These are phyloP conservation scores for Folsomia candida DNA, from an alignment of 2,888 invertebrate species.

Conservation along the genomic window DNA sequence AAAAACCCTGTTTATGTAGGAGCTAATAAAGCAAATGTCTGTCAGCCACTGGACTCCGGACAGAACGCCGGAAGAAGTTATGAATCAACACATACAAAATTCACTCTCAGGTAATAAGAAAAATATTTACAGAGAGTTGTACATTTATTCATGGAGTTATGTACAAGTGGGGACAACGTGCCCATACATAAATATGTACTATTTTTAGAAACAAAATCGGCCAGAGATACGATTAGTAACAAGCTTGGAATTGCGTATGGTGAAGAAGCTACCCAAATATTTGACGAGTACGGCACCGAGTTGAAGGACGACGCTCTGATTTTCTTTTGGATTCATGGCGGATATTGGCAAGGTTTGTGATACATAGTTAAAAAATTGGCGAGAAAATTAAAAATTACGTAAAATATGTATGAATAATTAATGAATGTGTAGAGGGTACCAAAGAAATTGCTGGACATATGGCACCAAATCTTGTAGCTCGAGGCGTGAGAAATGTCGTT, in stretches of 20 bases:
- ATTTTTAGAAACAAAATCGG: not conserved
- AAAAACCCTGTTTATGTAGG: too few species aligned
- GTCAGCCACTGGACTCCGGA: slow-evolving; percentile 65
- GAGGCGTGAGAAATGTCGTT: slow-evolving; percentile 67
- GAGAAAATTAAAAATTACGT: too few species aligned
- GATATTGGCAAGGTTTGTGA: slow-evolving; percentile 80
- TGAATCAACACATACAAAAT: slow-evolving; percentile 60
- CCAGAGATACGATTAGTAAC: slow-evolving; percentile 52
- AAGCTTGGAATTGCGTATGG: slow-evolving; percentile 69
- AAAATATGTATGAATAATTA: too few species aligned
- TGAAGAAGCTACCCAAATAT: slow-evolving; percentile 61
- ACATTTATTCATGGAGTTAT: not conserved
- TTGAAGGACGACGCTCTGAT: slow-evolving; percentile 63
- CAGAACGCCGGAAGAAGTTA: slow-evolving; percentile 58
- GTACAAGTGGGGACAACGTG: not conserved
- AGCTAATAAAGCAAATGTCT: slow-evolving; percentile 60
- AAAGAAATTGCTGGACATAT: slow-evolving; percentile 63
- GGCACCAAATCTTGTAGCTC: slow-evolving; percentile 63
- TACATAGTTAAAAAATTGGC: too few species aligned
- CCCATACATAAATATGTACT: not conserved
- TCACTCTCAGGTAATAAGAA: slow-evolving; percentile 62
- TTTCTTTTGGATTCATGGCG: slow-evolving; percentile 80
- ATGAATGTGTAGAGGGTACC: slow-evolving; percentile 18
- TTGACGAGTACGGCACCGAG: slow-evolving; percentile 53
- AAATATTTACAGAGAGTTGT: too few species aligned